phyloP scores from a whole-genome alignment of 2,797 vertebrate species.

The Takifugu rubripes region DNA sequence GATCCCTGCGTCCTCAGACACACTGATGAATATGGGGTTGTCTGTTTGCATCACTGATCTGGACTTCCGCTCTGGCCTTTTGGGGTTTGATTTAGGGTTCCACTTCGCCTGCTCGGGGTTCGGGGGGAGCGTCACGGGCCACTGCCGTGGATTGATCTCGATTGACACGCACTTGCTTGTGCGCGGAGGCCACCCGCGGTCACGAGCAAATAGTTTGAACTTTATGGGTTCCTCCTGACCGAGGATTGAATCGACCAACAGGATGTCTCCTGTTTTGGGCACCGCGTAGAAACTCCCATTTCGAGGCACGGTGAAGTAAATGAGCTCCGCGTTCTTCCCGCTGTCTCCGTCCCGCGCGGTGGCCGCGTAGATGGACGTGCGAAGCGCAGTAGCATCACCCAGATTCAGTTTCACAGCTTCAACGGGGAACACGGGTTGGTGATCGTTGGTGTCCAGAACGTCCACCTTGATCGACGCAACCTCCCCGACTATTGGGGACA shows the following conservation, averaged over 20 bases:
- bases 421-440: slow-evolving; percentile 76
- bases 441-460: slow-evolving; percentile 87
- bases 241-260: slow-evolving; percentile 85
- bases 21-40: slow-evolving; percentile 69
- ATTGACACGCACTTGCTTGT: slow-evolving; percentile 76
- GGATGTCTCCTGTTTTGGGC: slow-evolving; percentile 84
- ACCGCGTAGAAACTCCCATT: slow-evolving; percentile 85
- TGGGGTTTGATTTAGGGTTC: slow-evolving; percentile 4
- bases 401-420: slow-evolving; percentile 70
- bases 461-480: slow-evolving; percentile 80
- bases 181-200: slow-evolving; percentile 81
- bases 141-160: slow-evolving; percentile 76
- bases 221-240: slow-evolving; percentile 73
- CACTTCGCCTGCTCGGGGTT: slow-evolving; percentile 2
- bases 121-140: slow-evolving; percentile 32
- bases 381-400: slow-evolving; percentile 82
- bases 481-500: slow-evolving; percentile 42
- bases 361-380: slow-evolving; percentile 76
- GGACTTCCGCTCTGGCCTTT: slow-evolving; percentile 48
- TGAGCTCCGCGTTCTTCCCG: slow-evolving; percentile 83
- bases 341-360: slow-evolving; percentile 79
- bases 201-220: slow-evolving; percentile 80
- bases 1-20: slow-evolving; percentile 81
- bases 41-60: slow-evolving; percentile 65
- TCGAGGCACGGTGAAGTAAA: slow-evolving; percentile 79